phyloP scores from a whole-genome alignment of 2,113 vertebrate genomes.

The Nycticorax nycticorax region DNA sequence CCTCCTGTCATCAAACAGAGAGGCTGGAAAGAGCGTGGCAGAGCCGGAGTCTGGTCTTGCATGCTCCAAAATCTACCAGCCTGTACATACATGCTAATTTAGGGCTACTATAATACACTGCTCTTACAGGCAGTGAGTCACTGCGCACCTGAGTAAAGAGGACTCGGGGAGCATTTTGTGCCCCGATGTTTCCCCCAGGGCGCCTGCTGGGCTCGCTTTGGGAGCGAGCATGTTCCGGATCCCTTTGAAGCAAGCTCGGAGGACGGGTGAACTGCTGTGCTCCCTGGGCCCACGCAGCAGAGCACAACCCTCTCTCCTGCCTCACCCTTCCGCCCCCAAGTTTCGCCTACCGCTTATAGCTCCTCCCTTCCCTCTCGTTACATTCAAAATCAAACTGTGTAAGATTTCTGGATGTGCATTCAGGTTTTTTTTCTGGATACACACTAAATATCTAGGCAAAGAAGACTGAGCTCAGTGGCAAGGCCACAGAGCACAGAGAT shows the following conservation, averaged over 20 bases:
- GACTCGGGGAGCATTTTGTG: background rate
- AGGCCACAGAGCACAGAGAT: background rate
- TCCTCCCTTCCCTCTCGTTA: background rate
- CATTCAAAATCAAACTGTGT: background rate
- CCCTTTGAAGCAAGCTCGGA: background rate
- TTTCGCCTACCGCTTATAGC: background rate
- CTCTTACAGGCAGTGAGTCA: background rate
- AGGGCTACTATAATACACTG: background rate
- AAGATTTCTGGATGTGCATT: background rate
- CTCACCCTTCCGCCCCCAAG: background rate
- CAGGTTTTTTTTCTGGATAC: background rate
- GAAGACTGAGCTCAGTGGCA: accelerated
- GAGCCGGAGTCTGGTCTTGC: background rate
- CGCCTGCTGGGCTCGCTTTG: background rate
- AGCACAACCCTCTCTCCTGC: background rate
- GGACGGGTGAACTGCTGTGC: background rate
- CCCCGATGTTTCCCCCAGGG: background rate
- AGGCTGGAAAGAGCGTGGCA: background rate
- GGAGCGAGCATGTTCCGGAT: background rate
- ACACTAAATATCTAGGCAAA: background rate
- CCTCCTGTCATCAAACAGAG: background rate
- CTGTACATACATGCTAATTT: background rate
- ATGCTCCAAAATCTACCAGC: background rate
- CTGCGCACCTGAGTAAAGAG: background rate
- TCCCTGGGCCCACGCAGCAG: background rate